Evolutionary conservation across 2,888 invertebrate species (phyloP).

Genomic region (Baccha elongata): DNA sequence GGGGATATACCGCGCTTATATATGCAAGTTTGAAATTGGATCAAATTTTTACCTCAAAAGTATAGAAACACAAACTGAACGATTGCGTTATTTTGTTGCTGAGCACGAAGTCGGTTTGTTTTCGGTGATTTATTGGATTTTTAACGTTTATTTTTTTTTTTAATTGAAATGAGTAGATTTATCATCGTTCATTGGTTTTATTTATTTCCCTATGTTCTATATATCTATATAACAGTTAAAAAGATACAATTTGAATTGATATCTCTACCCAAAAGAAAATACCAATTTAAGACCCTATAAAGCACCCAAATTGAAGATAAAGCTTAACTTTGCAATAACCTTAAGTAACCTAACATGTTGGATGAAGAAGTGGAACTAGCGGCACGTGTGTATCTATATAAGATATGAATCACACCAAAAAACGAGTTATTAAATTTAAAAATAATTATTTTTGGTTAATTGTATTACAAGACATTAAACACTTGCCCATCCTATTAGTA

Average conservation of each 20-base stretch:
- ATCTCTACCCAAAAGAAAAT: too few species aligned
- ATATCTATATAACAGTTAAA: too few species aligned
- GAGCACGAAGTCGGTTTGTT: slow-evolving; percentile 55
- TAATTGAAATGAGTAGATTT: slow-evolving; percentile 28
- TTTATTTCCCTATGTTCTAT: too few species aligned
- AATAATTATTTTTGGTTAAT: slow-evolving; percentile 2
- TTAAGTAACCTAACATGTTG: neutral
- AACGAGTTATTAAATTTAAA: slow-evolving; percentile 13
- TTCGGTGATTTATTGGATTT: slow-evolving; percentile 69
- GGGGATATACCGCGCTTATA: slow-evolving; percentile 5
- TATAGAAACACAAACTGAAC: slow-evolving; percentile 47
- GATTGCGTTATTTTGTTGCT: slow-evolving; percentile 60
- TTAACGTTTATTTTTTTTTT: slow-evolving; percentile 17
- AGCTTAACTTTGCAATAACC: neutral
- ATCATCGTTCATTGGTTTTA: too few species aligned
- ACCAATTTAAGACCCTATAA: too few species aligned
- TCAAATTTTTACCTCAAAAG: slow-evolving; percentile 68
- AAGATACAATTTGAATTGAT: too few species aligned
- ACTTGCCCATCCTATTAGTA: slow-evolving; percentile 50
- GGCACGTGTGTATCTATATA: slow-evolving; percentile 19
- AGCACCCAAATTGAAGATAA: slow-evolving; percentile 2
- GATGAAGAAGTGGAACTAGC: slow-evolving; percentile 11
- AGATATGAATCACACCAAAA: slow-evolving; percentile 20
- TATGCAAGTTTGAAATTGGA: slow-evolving; percentile 8
- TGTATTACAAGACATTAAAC: slow-evolving; percentile 38